A percentile compares a stretch with the other conserved stretches of the same genome.
Conservation (phyloP, 1,140 invertebrate genomes). For the Drosophila nannoptera region DNA sequence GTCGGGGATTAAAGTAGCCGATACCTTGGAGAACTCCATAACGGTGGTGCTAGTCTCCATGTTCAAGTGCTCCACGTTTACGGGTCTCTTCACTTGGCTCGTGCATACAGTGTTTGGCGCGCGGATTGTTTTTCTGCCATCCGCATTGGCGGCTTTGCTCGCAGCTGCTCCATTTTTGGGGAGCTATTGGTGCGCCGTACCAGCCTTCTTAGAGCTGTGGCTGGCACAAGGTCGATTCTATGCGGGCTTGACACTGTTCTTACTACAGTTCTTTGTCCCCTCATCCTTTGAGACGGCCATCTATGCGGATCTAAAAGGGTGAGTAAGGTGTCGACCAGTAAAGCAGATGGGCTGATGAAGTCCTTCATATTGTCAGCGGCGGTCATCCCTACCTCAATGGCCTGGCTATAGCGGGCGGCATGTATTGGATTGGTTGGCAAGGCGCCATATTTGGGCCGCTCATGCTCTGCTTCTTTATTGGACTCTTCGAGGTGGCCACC, state of each 20-base stretch:
- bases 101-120: conserved; percentile 97
- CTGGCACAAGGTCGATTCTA: conserved; percentile 89
- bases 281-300: conserved; percentile 96
- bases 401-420: conserved; percentile 97
- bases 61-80: conserved; percentile 97
- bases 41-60: conserved; percentile 94
- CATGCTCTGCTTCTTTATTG: conserved; percentile 86
- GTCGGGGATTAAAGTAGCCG: conserved; percentile 86
- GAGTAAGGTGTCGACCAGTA: conserved; percentile 61
- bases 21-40: conserved; percentile 84
- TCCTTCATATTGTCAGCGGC: conserved; percentile 82
- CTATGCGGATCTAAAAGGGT: conserved; percentile 98
- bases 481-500: conserved; percentile 75
- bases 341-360: too few relatives aligned
- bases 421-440: conserved; percentile 97
- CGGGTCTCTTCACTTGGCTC: conserved; percentile 98
- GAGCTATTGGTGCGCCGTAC: conserved; percentile 95
- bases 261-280: conserved; percentile 92
- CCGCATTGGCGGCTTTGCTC: conserved; percentile 93
- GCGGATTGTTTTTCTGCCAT: conserved; percentile 96
- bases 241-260: conserved; percentile 87
- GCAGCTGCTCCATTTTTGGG: conserved; percentile 97
- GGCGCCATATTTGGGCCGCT: conserved; percentile 98
- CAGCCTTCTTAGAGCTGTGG: conserved; percentile 96
- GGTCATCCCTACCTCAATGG: conserved; percentile 99